These are phyloP conservation scores for Drosophila varians DNA, from an alignment of 1,140 invertebrate species.

Conservation along the genomic window DNA sequence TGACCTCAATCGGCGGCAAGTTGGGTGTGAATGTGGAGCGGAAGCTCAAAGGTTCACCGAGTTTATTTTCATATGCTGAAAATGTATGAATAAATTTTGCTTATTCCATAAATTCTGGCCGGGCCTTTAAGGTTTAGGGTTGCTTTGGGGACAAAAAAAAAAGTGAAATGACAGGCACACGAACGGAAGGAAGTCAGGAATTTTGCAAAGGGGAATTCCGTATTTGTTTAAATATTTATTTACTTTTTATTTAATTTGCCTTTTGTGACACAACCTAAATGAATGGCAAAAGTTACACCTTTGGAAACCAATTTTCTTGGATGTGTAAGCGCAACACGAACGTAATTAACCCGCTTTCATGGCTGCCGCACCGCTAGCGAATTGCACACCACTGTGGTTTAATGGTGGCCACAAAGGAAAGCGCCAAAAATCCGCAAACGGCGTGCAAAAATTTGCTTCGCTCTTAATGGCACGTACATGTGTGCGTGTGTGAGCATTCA, in stretches of 20 bases:
- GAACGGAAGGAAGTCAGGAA: constrained; percentile 2
- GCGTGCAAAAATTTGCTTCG: constrained; percentile 64
- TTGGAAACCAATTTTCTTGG: constrained; percentile 16
- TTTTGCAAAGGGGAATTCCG: neutral
- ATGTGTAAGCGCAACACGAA: constrained; percentile 28
- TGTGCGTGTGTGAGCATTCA: constrained; percentile 28
- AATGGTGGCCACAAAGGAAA: constrained; percentile 35
- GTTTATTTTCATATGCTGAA: constrained; percentile 4
- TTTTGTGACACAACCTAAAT: neutral
- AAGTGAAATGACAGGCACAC: constrained; percentile 4
- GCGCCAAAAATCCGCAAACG: constrained; percentile 46
- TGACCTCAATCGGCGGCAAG: constrained; percentile 61
- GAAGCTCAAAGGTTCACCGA: constrained; percentile 40
- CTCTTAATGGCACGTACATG: constrained; percentile 65
- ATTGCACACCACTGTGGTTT: constrained; percentile 26
- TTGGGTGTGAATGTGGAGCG: constrained; percentile 60
- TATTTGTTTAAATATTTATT: constrained; percentile 1
- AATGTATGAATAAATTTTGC: constrained; percentile 32
- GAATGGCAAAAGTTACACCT: neutral
- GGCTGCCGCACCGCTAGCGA: constrained; percentile 44
- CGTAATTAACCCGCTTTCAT: constrained; percentile 73
- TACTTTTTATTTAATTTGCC: neutral
- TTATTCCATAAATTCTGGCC: constrained; percentile 1
- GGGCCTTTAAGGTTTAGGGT: constrained; percentile 12
- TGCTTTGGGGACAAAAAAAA: neutral